Evolutionary conservation across 64 coral and sea anemone genomes (phyloP).

Genomic region (Actinia tenebrosa): DNA sequence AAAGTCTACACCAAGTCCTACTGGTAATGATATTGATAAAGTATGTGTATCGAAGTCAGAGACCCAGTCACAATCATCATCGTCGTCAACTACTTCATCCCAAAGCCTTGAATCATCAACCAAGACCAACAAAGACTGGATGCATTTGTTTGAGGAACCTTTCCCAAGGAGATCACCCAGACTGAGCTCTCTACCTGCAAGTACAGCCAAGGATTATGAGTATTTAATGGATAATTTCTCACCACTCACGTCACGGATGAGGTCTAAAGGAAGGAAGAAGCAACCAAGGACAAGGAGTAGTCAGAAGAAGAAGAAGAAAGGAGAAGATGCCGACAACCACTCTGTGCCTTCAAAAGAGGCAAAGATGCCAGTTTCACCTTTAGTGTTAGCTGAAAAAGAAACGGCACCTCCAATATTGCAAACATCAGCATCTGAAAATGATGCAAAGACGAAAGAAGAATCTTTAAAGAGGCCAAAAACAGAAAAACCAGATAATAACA

Average conservation of each 20-base stretch:
- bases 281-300: not conserved
- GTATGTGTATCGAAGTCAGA: not conserved
- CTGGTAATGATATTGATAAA: not conserved
- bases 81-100: constrained; percentile 6
- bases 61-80: not conserved
- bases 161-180: constrained; percentile 80
- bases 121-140: constrained; percentile 28
- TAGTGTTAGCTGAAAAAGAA: not conserved
- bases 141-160: constrained; percentile 79
- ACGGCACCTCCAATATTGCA: not conserved
- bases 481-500: not conserved
- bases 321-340: not conserved
- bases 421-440: not conserved
- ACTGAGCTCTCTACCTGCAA: constrained; percentile 21
- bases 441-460: not conserved
- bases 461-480: not conserved
- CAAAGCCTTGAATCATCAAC: not conserved
- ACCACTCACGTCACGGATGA: not conserved
- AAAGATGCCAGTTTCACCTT: not conserved
- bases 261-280: not conserved
- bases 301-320: not conserved
- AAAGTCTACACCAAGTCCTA: not conserved
- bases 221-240: constrained; percentile 3
- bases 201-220: not conserved
- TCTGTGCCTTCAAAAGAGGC: not conserved